Evolutionary conservation across 2,113 vertebrate genomes (phyloP).

Genomic region (Calidris pugnax): DNA sequence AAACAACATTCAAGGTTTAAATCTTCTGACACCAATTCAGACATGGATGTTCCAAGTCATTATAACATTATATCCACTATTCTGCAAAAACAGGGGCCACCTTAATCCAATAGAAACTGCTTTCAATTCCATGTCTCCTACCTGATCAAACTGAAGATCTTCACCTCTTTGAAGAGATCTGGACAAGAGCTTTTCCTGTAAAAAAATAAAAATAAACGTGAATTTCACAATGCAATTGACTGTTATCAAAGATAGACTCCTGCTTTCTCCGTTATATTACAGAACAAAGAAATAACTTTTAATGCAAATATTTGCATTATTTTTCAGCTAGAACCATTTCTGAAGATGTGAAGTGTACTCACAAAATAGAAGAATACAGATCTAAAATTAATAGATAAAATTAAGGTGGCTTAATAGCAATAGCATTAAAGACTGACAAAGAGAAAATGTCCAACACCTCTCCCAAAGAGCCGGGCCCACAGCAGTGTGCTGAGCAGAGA

Average conservation of each 20-base stretch:
- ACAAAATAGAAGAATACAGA: background rate
- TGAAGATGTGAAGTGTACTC: background rate
- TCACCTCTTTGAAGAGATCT: conserved; percentile 98
- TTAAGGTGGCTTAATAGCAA: background rate
- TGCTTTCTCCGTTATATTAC: background rate
- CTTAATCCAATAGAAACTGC: background rate
- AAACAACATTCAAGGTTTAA: background rate
- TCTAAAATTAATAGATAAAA: background rate
- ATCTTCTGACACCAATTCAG: background rate
- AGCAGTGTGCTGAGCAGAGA: background rate
- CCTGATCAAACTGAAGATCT: conserved; percentile 99
- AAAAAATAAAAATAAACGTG: background rate
- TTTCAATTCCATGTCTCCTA: conserved; percentile 56
- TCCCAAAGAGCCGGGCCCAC: background rate
- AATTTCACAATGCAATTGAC: background rate
- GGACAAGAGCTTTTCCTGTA: conserved; percentile 94
- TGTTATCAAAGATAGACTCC: background rate
- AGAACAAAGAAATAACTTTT: background rate
- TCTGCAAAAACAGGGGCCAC: background rate
- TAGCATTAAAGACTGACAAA: background rate
- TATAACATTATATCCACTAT: background rate
- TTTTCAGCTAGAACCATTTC: background rate
- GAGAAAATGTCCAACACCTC: background rate
- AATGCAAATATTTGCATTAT: background rate
- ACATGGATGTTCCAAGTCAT: background rate